phyloP scores from a whole-genome alignment of 1,140 invertebrate species.

The Brachionus plicatilis region DNA sequence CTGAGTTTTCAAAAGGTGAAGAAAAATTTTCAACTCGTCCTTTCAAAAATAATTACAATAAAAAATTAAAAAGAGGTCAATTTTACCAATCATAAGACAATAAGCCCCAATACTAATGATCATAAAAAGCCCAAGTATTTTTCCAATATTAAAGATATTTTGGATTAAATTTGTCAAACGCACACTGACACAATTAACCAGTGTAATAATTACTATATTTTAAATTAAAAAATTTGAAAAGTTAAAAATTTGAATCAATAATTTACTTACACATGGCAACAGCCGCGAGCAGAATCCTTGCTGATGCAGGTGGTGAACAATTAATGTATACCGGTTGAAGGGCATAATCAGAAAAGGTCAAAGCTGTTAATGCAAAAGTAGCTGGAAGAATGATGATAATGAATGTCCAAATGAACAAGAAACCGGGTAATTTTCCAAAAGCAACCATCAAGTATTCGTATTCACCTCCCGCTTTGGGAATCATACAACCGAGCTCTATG shows the following conservation, averaged over 20 bases:
- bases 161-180: conserved; percentile 52
- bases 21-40: conserved; percentile 37
- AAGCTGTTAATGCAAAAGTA: conserved; percentile 90
- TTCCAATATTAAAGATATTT: conserved; percentile 53
- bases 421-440: conserved; percentile 60
- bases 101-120: conserved; percentile 52
- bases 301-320: background rate
- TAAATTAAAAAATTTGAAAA: background rate
- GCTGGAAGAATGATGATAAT: conserved; percentile 66
- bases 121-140: conserved; percentile 51
- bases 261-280: background rate
- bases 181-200: conserved; percentile 53
- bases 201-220: conserved; percentile 49
- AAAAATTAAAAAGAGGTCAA: background rate
- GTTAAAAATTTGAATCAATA: background rate
- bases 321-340: conserved; percentile 71
- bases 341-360: conserved; percentile 92
- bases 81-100: conserved; percentile 18
- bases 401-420: conserved; percentile 43
- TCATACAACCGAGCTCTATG: conserved; percentile 67
- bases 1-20: background rate
- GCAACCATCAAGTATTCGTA: conserved; percentile 35
- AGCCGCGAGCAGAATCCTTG: background rate
- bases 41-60: conserved; percentile 42
- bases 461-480: conserved; percentile 41